These are phyloP conservation scores for Hemicordylus capensis DNA, from an alignment of 2,113 vertebrate genomes.

Conservation along the genomic window DNA sequence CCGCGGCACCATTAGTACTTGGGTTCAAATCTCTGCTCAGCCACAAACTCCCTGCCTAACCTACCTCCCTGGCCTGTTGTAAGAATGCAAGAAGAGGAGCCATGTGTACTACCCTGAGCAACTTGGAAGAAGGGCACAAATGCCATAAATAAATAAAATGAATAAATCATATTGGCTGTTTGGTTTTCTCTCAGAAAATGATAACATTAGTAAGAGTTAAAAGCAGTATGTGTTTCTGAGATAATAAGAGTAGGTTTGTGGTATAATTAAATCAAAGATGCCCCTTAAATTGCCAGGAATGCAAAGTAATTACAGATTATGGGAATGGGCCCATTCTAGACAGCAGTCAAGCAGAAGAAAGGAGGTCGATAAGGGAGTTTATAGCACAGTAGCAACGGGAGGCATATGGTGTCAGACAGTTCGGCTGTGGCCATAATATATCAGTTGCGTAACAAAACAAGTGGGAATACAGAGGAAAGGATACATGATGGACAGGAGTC, in stretches of 20 bases:
- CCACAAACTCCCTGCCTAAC: too few relatives aligned
- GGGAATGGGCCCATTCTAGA: not conserved
- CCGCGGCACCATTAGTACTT: too few relatives aligned
- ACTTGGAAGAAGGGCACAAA: too few relatives aligned
- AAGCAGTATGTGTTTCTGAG: fast-evolving
- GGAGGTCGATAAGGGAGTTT: not conserved
- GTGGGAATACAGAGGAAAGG: not conserved
- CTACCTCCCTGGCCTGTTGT: too few relatives aligned
- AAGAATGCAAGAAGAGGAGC: too few relatives aligned
- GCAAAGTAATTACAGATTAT: not conserved
- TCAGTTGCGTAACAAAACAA: not conserved
- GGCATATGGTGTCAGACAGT: too few relatives aligned
- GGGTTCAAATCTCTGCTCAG: too few relatives aligned
- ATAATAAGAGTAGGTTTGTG: not conserved
- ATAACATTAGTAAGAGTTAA: too few relatives aligned
- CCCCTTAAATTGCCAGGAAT: not conserved
- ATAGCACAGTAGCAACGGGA: not conserved
- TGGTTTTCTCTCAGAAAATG: too few relatives aligned
- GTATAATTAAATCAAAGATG: not conserved
- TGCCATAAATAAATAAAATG: too few relatives aligned
- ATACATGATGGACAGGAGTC: not conserved
- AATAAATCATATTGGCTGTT: too few relatives aligned
- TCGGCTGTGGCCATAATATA: not conserved
- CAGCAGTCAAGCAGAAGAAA: not conserved
- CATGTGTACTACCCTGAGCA: too few relatives aligned